Percentiles rank a stretch among this genome's conserved stretches.
Conservation (phyloP, 2,797 vertebrate genomes). For the Lindbergichthys nudifrons region DNA sequence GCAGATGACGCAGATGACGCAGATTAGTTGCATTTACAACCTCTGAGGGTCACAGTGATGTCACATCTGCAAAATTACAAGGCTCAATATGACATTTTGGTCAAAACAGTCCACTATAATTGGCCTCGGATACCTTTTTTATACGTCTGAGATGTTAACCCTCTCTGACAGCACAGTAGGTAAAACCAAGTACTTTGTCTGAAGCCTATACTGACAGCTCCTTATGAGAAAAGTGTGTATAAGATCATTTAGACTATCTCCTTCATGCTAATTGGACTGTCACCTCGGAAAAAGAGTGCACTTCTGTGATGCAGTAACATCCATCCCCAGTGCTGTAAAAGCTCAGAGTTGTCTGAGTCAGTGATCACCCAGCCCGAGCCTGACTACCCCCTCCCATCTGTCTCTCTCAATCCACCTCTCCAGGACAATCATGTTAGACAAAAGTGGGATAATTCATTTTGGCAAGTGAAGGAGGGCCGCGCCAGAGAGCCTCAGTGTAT, state of each 20-base stretch:
- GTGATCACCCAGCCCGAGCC: slow-evolving; percentile 45
- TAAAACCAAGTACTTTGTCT: slow-evolving; percentile 31
- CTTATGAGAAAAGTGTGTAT: slow-evolving; percentile 31
- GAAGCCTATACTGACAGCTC: slow-evolving; percentile 35
- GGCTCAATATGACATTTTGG: slow-evolving; percentile 40
- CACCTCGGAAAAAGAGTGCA: slow-evolving; percentile 41
- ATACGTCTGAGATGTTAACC: slow-evolving; percentile 20
- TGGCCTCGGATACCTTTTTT: slow-evolving; percentile 23
- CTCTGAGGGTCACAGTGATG: slow-evolving; percentile 40
- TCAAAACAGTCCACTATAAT: slow-evolving; percentile 44
- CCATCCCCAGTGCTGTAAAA: slow-evolving; percentile 25
- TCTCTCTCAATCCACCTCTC: slow-evolving; percentile 46
- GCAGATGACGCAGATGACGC: slow-evolving; percentile 66
- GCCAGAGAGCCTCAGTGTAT: slow-evolving; percentile 34
- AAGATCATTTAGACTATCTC: slow-evolving; percentile 27
- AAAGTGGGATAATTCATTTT: slow-evolving; percentile 54
- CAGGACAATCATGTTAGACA: slow-evolving; percentile 49
- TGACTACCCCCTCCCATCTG: slow-evolving; percentile 37
- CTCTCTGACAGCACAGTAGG: slow-evolving; percentile 14
- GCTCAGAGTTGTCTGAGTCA: slow-evolving; percentile 46
- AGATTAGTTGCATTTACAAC: slow-evolving; percentile 56
- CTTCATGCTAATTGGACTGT: slow-evolving; percentile 61
- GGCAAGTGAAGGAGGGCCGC: slow-evolving; percentile 36
- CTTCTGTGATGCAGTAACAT: slow-evolving; percentile 47
- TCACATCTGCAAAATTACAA: slow-evolving; percentile 50